phyloP scores from a whole-genome alignment of 2,888 invertebrate species.

The Drosophila melanosoma region DNA sequence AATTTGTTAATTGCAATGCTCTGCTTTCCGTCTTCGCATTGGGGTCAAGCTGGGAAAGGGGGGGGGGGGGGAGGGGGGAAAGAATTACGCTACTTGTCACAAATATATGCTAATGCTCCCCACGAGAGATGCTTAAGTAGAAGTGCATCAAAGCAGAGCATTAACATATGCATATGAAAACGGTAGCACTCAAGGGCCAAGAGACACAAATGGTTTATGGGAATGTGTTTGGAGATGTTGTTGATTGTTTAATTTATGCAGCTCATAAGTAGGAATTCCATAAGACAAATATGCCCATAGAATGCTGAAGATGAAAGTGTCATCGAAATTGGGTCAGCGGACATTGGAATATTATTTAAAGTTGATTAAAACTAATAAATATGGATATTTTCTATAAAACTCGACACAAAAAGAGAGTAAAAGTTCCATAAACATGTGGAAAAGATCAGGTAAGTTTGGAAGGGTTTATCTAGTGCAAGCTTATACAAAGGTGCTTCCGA shows the following conservation, averaged over 20 bases:
- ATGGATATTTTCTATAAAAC: conserved; percentile 27
- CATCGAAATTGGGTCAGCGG: conserved; percentile 46
- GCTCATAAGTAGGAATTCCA: conserved; percentile 8
- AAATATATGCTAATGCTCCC: conserved; percentile 42
- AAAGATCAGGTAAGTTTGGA: not conserved
- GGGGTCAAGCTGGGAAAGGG: conserved; percentile 32
- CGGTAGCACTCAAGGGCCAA: conserved; percentile 64
- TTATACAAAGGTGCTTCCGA: not conserved
- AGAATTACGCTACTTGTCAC: conserved; percentile 38
- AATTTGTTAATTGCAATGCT: conserved; percentile 67
- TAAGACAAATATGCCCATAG: not conserved
- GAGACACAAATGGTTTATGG: conserved; percentile 42
- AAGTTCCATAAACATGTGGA: conserved; percentile 2
- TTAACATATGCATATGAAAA: conserved; percentile 53
- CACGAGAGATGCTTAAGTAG: conserved; percentile 14
- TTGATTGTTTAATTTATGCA: conserved; percentile 54
- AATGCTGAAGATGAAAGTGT: conserved; percentile 52
- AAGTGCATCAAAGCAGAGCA: conserved; percentile 32
- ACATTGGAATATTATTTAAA: conserved; percentile 3
- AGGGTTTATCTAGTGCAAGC: not conserved
- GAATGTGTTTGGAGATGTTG: conserved; percentile 22
- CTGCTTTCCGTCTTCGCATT: conserved; percentile 14
- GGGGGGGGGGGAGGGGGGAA: not conserved
- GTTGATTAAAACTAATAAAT: conserved; percentile 21
- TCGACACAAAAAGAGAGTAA: conserved; percentile 2